A percentile compares a stretch with the other conserved stretches of the same genome.
phyloP scores from a whole-genome alignment of 2,797 vertebrate species.

The Megalops cyprinoides region DNA sequence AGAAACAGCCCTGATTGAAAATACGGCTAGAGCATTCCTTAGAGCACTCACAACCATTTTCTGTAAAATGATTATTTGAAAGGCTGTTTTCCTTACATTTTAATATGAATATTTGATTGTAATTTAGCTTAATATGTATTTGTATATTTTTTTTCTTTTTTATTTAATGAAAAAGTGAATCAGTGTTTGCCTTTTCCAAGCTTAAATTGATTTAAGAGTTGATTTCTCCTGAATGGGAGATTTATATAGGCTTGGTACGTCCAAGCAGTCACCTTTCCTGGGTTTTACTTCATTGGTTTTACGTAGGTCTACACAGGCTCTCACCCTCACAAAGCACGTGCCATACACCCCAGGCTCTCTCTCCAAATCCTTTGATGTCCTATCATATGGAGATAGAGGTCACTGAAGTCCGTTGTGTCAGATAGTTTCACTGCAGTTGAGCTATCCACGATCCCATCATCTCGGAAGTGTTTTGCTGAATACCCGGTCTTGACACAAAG shows the following conservation, averaged over 20 bases:
- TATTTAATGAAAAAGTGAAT: background rate
- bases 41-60: background rate
- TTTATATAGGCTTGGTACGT: background rate
- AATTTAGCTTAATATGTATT: background rate
- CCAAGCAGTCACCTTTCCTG: background rate
- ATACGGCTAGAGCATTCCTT: background rate
- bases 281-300: background rate
- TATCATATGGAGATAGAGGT: background rate
- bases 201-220: background rate
- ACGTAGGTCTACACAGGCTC: background rate
- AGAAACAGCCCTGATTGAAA: background rate
- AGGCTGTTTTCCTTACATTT: no score
- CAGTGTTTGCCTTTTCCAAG: background rate
- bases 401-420: background rate
- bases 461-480: background rate
- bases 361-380: background rate
- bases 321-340: background rate
- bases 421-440: no score
- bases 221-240: background rate
- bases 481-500: background rate
- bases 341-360: background rate
- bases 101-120: background rate
- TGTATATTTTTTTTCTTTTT: no score
- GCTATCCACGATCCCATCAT: background rate
- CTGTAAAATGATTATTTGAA: no score